Base-by-base conservation (phyloP, 2,888 invertebrate genomes). In the Trichopria drosophilae region DNA sequence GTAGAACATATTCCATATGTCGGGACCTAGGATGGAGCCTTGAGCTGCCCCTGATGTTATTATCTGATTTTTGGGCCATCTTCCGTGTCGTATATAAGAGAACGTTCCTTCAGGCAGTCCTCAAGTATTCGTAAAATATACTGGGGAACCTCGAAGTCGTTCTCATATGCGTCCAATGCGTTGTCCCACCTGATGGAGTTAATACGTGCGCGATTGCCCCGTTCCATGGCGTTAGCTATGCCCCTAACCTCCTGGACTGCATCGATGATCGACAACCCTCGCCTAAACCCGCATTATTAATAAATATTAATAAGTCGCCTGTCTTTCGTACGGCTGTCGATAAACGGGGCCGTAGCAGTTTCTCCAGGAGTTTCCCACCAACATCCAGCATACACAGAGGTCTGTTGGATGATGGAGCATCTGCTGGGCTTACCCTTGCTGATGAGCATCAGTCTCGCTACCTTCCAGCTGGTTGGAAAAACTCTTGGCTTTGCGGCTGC, bases 351-450 rank as follows among this genome's bases (percentile, higher is more conserved):
- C 55, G 55, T 18, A 67, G 16, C 5, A 68, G 13, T 40, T 60
- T 61, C 39, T 69, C 68, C 2, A 62, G 45, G 0, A 68, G 22
- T 37, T 64, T 69, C 0, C 63, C 67, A 5, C 63, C 12, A 5
- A 51, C 47, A 9, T 60, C 58, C 12, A 65, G 42, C 36, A 70
- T 54, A 41, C 65, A 62, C 1, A 69, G 60, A 1, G 65, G 65
- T 23, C 63, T 52, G 37, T 51, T 60, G 7, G 55, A 28, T 6
- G 57, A 45, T n/a, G n/a, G n/a, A n/a, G n/a, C n/a, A n/a, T n/a
- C n/a, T n/a, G n/a, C n/a, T n/a, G n/a, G n/a, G n/a, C 15, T 60
- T 41, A 12, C 41, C 41, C 19, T 29, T 46, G 10, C 18, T 12
- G 13, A 53, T 29, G 1, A 63, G 51, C 0, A 56, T 51, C 13